Evolutionary conservation across 37 sponge, comb jelly and placozoan genomes (phyloP).

Genomic region (Geodia barretti): DNA sequence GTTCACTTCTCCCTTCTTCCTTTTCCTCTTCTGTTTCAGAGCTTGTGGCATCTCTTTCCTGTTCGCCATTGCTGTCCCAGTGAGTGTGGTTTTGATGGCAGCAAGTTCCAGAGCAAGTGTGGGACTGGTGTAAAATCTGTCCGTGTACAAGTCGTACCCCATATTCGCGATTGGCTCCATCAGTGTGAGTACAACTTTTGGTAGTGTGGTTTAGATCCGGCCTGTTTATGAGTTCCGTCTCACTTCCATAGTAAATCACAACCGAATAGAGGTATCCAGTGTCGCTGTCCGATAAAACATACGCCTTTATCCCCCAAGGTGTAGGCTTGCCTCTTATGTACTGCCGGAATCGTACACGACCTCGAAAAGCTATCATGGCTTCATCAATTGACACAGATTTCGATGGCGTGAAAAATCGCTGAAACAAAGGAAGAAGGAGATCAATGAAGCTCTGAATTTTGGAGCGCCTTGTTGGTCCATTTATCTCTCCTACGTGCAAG

Average conservation of each 20-base stretch:
- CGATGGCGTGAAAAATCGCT: not conserved
- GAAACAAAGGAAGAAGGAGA: not conserved
- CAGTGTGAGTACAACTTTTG: not conserved
- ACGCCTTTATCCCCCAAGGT: slow-evolving; percentile 7
- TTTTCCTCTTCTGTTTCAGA: not conserved
- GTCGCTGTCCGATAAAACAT: not conserved
- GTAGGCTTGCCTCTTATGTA: not conserved
- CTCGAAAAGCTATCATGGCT: not conserved
- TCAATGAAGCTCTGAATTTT: slow-evolving; percentile 5
- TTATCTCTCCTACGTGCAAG: not conserved
- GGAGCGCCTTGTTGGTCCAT: not conserved
- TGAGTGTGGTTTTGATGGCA: not conserved
- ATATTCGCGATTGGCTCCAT: not conserved
- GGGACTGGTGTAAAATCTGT: slow-evolving; percentile 6
- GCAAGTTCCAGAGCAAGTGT: not conserved
- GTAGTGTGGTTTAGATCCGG: not conserved
- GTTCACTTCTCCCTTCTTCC: not conserved
- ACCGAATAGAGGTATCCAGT: not conserved
- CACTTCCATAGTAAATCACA: not conserved
- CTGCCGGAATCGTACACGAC: slow-evolving; percentile 4
- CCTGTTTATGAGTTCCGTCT: not conserved
- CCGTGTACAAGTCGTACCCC: slow-evolving; percentile 3
- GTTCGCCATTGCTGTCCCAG: not conserved
- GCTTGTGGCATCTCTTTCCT: not conserved
- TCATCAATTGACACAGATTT: not conserved